Percentiles rank a stretch among this genome's conserved stretches.
phyloP scores from a whole-genome alignment of 1,140 invertebrate genomes.

The Glomeris maerens region DNA sequence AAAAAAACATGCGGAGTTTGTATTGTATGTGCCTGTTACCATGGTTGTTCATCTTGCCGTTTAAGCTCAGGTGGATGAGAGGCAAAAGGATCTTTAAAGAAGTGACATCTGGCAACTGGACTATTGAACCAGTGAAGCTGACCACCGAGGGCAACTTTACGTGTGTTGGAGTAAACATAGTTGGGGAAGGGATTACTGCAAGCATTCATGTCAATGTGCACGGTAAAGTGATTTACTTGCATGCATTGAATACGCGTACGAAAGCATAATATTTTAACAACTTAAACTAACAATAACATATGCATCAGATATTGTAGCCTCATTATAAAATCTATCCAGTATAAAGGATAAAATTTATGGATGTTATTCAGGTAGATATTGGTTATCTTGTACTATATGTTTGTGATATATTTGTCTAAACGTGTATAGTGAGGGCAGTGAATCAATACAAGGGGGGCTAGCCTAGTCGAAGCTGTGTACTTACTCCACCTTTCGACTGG shows the following conservation, averaged over 20 bases:
- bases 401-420: no score
- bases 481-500: no score
- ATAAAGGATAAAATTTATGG: slow-evolving; percentile 13
- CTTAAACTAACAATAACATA: background rate
- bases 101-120: slow-evolving; percentile 53
- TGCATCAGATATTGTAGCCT: background rate
- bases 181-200: slow-evolving; percentile 57
- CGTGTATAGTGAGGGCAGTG: no score
- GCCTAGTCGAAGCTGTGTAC: no score
- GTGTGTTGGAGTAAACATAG: slow-evolving; percentile 65
- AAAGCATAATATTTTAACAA: background rate
- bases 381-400: no score
- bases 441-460: no score
- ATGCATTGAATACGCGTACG: slow-evolving; percentile 4
- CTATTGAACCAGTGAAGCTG: slow-evolving; percentile 60
- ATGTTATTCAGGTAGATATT: no score
- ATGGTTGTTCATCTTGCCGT: background rate
- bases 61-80: slow-evolving; percentile 51
- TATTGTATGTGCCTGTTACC: no score
- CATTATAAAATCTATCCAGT: slow-evolving; percentile 6
- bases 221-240: slow-evolving; percentile 43
- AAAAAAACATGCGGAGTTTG: no score
- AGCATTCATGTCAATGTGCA: slow-evolving; percentile 58
- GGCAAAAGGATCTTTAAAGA: slow-evolving; percentile 54
- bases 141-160: slow-evolving; percentile 73